These are phyloP conservation scores for Poecilia wingei DNA, from an alignment of 2,797 vertebrate species.

Conservation along the genomic window DNA sequence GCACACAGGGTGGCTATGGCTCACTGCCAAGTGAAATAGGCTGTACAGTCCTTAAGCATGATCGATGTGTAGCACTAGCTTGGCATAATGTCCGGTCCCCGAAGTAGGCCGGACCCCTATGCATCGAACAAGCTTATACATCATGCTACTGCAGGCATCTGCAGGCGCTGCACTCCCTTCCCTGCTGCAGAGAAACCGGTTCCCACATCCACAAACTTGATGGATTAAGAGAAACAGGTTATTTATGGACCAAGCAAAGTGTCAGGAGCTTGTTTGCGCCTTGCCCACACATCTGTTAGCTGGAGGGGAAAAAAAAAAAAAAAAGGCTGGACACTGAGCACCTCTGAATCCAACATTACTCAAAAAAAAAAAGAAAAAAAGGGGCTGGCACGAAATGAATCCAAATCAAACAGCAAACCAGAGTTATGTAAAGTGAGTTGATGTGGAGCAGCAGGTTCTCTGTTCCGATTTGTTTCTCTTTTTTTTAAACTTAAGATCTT, in stretches of 20 bases:
- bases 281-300: slow-evolving; percentile 75
- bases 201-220: slow-evolving; percentile 69
- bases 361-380: slow-evolving; percentile 14
- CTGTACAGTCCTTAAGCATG: slow-evolving; percentile 67
- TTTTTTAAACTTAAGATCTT: slow-evolving; percentile 34
- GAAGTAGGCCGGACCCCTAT: slow-evolving; percentile 65
- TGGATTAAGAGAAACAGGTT: slow-evolving; percentile 78
- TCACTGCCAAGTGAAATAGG: slow-evolving; percentile 64
- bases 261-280: slow-evolving; percentile 61
- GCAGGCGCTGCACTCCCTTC: slow-evolving; percentile 50
- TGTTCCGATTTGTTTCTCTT: not conserved
- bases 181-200: slow-evolving; percentile 52
- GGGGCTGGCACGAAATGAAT: slow-evolving; percentile 52
- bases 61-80: slow-evolving; percentile 71
- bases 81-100: slow-evolving; percentile 65
- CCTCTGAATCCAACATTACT: slow-evolving; percentile 56
- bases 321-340: slow-evolving; percentile 52
- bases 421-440: slow-evolving; percentile 60
- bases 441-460: slow-evolving; percentile 35
- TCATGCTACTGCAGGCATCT: slow-evolving; percentile 69
- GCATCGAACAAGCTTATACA: slow-evolving; percentile 74
- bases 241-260: slow-evolving; percentile 71
- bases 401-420: slow-evolving; percentile 52
- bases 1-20: slow-evolving; percentile 55
- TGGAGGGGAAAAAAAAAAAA: slow-evolving; percentile 49